Base-by-base conservation (phyloP, 2,113 vertebrate species). In the Labeo rohita region DNA sequence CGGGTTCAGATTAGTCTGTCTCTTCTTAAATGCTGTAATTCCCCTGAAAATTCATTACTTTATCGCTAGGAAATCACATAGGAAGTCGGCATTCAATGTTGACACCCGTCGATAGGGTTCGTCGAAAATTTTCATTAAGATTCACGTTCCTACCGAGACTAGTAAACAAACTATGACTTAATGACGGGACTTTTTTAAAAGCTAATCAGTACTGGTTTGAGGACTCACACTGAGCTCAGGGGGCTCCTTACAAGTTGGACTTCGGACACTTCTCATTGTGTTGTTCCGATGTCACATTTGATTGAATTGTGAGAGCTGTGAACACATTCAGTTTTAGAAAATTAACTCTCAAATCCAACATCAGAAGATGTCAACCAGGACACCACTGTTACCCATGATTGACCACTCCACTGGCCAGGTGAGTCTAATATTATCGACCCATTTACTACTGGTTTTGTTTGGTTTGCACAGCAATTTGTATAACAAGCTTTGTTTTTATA, bases 331-430 rank as follows among this genome's bases (percentile, higher is more conserved):
- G 43, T 49, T 84, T 78, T 54, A 66, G 65, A 89, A 47, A 87
- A 79, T 50, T 74, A 78, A 73, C 82, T 23, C 66, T 56, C 28
- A 16, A 70, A 43, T 59, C 36, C 68, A 84, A 43, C 28, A 36
- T 73, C 39, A 23, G 34, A 84, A 74, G 68, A 92, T 92, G 90
- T 86, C 91, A 78, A 87, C 89, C 50, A 86, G 89, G 87, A 88
- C 84, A 52, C 90, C 88, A 52, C 61, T 89, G 85, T 68, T 90
- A 56, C 75, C 86, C 28, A 80, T 84, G 80, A 87, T 84, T 84
- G 90, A 91, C 61, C 89, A 87, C 28, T 81, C 90, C 72, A 74
- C 87, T 39, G 85, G 61, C 50, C 89, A 90, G 91, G 91, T 92
- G 85, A 90, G 87, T 47, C 21, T 45, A 65, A 50, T 15, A 16